Percentiles rank a stretch among this genome's conserved stretches.
These are phyloP conservation scores for Rhodeus uyekii DNA, from an alignment of 2,797 vertebrate genomes.

Conservation along the genomic window DNA sequence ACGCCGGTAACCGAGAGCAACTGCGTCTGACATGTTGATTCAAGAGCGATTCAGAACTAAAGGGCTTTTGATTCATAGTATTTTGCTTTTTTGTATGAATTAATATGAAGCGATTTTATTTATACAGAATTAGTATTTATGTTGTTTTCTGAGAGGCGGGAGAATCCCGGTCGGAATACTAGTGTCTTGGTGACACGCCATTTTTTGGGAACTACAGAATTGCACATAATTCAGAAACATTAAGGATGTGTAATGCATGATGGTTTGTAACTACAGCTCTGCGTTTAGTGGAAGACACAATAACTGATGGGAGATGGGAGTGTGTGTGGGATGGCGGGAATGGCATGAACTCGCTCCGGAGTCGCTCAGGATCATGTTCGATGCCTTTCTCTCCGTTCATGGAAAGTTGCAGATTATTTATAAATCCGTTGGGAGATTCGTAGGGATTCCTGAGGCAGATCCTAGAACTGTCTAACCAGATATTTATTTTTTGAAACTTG, in stretches of 20 bases:
- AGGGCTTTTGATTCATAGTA: conserved; percentile 62
- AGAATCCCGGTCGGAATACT: conserved; percentile 47
- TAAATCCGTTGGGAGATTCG: conserved; percentile 38
- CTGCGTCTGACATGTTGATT: conserved; percentile 20
- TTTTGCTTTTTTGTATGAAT: conserved; percentile 50
- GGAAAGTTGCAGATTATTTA: conserved; percentile 29
- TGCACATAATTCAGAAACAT: conserved; percentile 65
- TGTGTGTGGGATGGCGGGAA: no score
- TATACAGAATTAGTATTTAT: conserved; percentile 67
- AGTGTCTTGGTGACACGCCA: conserved; percentile 53
- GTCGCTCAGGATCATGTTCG: conserved; percentile 48
- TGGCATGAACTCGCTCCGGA: no score
- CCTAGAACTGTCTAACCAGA: conserved; percentile 55
- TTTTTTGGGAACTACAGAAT: conserved; percentile 53
- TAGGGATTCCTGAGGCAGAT: conserved; percentile 26
- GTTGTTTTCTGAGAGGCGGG: conserved; percentile 54
- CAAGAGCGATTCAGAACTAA: conserved; percentile 42
- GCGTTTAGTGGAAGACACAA: conserved; percentile 32
- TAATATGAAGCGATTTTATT: conserved; percentile 62
- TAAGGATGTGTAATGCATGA: conserved; percentile 57
- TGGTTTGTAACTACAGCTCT: conserved; percentile 34
- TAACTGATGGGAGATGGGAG: not conserved
- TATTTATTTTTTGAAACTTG: conserved; percentile 81
- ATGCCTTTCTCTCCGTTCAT: conserved; percentile 45
- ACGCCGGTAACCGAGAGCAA: conserved; percentile 30